A percentile compares a stretch with the other conserved stretches of the same genome.
These are phyloP conservation scores for Stichodactyla helianthus DNA, from an alignment of 64 coral and sea anemone genomes.

Conservation along the genomic window DNA sequence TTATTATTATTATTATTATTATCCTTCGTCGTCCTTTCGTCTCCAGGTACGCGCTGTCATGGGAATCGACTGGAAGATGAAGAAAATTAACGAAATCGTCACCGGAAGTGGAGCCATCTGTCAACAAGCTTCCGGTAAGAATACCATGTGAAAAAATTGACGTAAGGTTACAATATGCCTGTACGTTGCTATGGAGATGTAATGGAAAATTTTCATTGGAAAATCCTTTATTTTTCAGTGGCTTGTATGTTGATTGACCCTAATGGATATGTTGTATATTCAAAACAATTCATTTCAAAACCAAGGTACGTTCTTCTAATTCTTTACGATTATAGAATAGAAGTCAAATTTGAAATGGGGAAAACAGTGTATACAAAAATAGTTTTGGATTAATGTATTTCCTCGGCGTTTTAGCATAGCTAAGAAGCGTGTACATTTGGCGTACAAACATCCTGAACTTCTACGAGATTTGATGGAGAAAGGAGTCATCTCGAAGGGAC, in stretches of 20 bases:
- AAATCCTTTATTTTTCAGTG: constrained; percentile 19
- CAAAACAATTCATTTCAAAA: constrained; percentile 59
- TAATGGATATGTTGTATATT: constrained; percentile 82
- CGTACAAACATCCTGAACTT: constrained; percentile 76
- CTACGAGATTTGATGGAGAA: constrained; percentile 56
- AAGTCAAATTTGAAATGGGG: neutral
- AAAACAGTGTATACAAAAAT: neutral
- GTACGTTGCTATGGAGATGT: neutral
- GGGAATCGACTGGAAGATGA: constrained; percentile 95
- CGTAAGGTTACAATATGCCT: too few relatives aligned
- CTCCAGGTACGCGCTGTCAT: constrained; percentile 82
- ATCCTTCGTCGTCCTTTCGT: neutral
- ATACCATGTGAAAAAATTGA: neutral
- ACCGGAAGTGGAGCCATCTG: constrained; percentile 67
- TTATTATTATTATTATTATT: too few relatives aligned
- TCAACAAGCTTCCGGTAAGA: constrained; percentile 41
- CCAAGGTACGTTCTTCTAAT: constrained; percentile 18
- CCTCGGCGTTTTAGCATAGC: constrained; percentile 29
- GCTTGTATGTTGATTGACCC: constrained; percentile 73
- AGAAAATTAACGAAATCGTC: constrained; percentile 75
- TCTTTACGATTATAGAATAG: neutral
- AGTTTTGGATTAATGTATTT: neutral
- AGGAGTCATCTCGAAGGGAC: constrained; percentile 61
- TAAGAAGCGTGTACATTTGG: constrained; percentile 57
- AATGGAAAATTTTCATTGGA: neutral